phyloP scores from a whole-genome alignment of 1,140 invertebrate species.

The Cephus cinctus region DNA sequence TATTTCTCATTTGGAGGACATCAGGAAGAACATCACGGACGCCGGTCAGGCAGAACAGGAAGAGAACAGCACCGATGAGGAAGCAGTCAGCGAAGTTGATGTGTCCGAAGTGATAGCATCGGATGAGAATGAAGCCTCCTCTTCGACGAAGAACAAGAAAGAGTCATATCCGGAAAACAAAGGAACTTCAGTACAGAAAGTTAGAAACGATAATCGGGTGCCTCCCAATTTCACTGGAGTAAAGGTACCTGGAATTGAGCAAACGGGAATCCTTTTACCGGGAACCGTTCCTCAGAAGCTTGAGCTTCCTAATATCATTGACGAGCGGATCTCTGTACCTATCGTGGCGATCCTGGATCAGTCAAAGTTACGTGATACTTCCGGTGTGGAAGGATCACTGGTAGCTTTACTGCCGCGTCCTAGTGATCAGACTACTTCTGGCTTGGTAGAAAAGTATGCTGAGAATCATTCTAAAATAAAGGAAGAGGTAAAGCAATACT shows the following conservation, averaged over 20 bases:
- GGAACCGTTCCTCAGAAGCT: background rate
- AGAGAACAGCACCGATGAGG: constrained; percentile 21
- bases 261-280: background rate
- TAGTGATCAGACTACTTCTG: no score
- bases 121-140: background rate
- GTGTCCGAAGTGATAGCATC: constrained; percentile 24
- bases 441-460: no score
- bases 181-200: background rate
- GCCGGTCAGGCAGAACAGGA: no score
- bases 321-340: background rate
- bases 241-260: background rate
- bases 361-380: no score
- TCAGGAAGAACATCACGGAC: constrained; percentile 27
- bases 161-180: no score
- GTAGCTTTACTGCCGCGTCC: no score
- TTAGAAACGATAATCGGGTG: background rate
- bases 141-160: background rate
- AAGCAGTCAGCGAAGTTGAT: constrained; percentile 29
- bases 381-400: no score
- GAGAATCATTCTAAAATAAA: background rate
- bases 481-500: constrained; percentile 16
- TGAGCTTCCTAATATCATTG: background rate
- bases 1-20: constrained; percentile 20
- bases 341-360: background rate
- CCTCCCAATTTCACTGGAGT: background rate